Evolutionary conservation across 2,888 invertebrate genomes (phyloP).

Genomic region (Dugesia japonica): DNA sequence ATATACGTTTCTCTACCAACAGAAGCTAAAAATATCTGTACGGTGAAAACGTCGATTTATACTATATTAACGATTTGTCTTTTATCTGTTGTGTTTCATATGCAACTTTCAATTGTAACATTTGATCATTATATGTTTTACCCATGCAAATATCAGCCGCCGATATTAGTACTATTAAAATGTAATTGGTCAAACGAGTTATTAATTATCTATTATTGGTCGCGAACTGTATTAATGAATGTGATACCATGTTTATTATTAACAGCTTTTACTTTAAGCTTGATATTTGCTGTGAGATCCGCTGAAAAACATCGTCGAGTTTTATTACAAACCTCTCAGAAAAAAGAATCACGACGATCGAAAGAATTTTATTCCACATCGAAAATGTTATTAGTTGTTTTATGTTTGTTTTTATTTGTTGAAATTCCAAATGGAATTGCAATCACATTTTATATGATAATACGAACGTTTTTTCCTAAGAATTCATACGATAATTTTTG

Average conservation of each 20-base stretch:
- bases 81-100: slow-evolving; percentile 14
- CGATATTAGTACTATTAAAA: not conserved
- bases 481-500: not conserved
- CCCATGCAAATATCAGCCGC: not conserved
- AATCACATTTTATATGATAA: not conserved
- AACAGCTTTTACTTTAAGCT: slow-evolving; percentile 69
- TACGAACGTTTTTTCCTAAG: not conserved
- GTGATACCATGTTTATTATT: slow-evolving; percentile 71
- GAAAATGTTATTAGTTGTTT: slow-evolving; percentile 49
- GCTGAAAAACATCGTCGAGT: slow-evolving; percentile 64
- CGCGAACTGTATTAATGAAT: slow-evolving; percentile 80
- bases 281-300: slow-evolving; percentile 67
- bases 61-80: slow-evolving; percentile 26
- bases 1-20: slow-evolving; percentile 84
- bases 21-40: slow-evolving; percentile 62
- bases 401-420: slow-evolving; percentile 50
- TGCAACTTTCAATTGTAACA: slow-evolving; percentile 15
- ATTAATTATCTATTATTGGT: slow-evolving; percentile 61
- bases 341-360: not conserved
- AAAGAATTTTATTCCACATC: slow-evolving; percentile 43
- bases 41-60: slow-evolving; percentile 37
- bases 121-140: slow-evolving; percentile 6
- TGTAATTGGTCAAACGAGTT: slow-evolving; percentile 22
- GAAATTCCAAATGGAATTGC: slow-evolving; percentile 48
- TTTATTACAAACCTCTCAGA: slow-evolving; percentile 45